A percentile compares a stretch with the other conserved stretches of the same genome.
phyloP scores from a whole-genome alignment of 2,113 vertebrate species.

The Seriola dumerili region DNA sequence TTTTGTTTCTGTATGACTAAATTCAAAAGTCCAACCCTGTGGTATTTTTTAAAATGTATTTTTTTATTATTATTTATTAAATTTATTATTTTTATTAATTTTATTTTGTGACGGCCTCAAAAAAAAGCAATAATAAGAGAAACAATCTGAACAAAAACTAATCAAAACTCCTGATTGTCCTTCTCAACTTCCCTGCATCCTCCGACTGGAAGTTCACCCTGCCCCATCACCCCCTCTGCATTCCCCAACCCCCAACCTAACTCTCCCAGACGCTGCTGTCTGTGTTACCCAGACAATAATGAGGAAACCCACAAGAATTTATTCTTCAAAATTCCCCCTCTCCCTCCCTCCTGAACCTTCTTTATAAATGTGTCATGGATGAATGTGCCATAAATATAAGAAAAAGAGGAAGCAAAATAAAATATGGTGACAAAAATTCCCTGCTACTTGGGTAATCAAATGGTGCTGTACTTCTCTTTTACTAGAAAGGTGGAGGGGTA shows the following conservation, averaged over 20 bases:
- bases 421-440: not conserved
- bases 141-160: not conserved
- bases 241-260: constrained; percentile 29
- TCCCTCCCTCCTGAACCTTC: not conserved
- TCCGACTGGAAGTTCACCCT: constrained; percentile 36
- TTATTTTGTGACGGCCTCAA: not conserved
- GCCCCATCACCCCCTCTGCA: constrained; percentile 11
- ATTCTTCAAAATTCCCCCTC: constrained; percentile 9
- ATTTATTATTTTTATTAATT: too few species aligned
- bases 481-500: not conserved
- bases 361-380: constrained; percentile 16
- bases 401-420: constrained; percentile 25
- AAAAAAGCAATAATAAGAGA: not conserved
- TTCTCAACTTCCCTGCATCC: not conserved
- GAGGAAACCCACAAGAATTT: constrained; percentile 62
- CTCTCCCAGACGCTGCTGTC: constrained; percentile 29
- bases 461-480: constrained; percentile 59
- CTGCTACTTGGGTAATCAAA: constrained; percentile 31
- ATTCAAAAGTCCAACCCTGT: not conserved
- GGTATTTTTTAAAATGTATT: too few species aligned
- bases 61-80: too few species aligned
- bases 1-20: not conserved
- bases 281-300: constrained; percentile 74
- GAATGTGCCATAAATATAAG: not conserved
- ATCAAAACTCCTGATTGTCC: constrained; percentile 1